These are phyloP conservation scores for Hipposideros armiger DNA, from an alignment of 2,113 vertebrate genomes.

Conservation along the genomic window DNA sequence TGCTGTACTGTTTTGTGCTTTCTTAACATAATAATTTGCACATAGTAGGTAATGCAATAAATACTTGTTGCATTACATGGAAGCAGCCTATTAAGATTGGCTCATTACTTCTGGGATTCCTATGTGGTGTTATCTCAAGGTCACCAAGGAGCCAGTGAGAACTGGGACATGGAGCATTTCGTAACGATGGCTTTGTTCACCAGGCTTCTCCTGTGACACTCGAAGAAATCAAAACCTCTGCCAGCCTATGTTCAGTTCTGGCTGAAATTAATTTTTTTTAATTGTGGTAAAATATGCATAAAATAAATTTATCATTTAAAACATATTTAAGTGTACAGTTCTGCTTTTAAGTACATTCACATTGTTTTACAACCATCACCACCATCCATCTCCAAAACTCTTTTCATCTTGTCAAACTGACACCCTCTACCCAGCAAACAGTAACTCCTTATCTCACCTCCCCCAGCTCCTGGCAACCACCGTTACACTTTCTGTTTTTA, in stretches of 20 bases:
- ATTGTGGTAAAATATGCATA: not conserved
- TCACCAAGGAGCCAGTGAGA: not conserved
- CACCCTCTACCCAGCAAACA: not conserved
- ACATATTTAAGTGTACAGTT: not conserved
- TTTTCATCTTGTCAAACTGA: not conserved
- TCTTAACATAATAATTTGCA: not conserved
- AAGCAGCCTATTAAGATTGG: not conserved
- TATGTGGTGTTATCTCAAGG: not conserved
- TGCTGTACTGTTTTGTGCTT: not conserved
- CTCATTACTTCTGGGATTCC: not conserved
- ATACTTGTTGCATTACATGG: not conserved
- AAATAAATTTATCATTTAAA: not conserved
- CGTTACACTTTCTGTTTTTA: not conserved
- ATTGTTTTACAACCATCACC: not conserved
- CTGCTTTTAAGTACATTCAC: not conserved
- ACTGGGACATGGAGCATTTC: not conserved
- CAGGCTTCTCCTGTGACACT: not conserved
- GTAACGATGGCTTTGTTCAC: not conserved
- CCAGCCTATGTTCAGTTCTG: not conserved
- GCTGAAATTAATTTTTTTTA: not conserved
- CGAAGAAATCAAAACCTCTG: not conserved
- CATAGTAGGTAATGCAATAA: not conserved
- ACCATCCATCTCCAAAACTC: not conserved
- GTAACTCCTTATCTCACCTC: not conserved
- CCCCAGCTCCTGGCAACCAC: not conserved